Conservation (phyloP, 2,797 vertebrate species). For the Peromyscus eremicus region DNA sequence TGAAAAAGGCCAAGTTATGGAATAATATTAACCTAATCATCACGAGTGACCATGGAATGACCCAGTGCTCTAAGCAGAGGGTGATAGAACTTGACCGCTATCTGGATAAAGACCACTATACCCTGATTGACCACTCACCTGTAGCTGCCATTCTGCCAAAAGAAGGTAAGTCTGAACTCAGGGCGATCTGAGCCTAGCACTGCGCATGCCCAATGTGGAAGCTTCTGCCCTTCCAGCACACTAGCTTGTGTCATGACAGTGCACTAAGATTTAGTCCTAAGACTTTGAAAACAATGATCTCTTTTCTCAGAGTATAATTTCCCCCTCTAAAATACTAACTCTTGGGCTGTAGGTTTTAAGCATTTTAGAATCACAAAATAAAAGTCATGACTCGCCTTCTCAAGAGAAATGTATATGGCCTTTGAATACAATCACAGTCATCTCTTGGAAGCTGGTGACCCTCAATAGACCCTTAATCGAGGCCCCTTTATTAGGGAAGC, state of each 20-base stretch:
- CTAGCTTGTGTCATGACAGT: background rate
- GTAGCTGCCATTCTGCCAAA: constrained; percentile 93
- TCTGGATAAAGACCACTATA: constrained; percentile 91
- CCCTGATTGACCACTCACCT: constrained; percentile 93
- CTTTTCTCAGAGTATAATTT: background rate
- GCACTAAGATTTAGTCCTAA: constrained; percentile 12
- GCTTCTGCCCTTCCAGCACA: background rate
- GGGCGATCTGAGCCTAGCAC: background rate
- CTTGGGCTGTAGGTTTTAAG: background rate
- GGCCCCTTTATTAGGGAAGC: background rate
- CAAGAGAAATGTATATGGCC: background rate
- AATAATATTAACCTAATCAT: constrained; percentile 92
- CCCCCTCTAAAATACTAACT: constrained; percentile 27
- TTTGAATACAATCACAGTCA: background rate
- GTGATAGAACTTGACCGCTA: constrained; percentile 94
- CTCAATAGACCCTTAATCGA: background rate
- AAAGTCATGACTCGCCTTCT: background rate
- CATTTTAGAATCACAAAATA: constrained; percentile 8
- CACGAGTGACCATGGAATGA: constrained; percentile 97
- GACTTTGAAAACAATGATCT: background rate
- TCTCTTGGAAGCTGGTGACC: background rate
- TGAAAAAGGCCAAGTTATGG: constrained; percentile 91
- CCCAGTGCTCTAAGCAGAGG: constrained; percentile 91
- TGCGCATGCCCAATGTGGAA: background rate
- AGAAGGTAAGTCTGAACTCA: constrained; percentile 89